A percentile compares a stretch with the other conserved stretches of the same genome.
These are phyloP conservation scores for Ostrea denselamellosa DNA, from an alignment of 1,140 invertebrate species.

Conservation along the genomic window DNA sequence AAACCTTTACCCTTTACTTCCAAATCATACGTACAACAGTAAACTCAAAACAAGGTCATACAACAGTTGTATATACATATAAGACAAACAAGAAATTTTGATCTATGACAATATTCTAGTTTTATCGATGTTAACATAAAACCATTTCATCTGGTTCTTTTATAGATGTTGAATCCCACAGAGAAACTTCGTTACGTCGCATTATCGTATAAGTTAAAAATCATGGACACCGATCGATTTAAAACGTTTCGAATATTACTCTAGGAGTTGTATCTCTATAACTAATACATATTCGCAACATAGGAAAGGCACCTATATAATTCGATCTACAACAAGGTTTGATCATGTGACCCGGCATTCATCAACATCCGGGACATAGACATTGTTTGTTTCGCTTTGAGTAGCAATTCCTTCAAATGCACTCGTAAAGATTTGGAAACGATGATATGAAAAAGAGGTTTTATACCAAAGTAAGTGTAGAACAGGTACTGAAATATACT, in stretches of 20 bases:
- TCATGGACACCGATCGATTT: too few relatives aligned
- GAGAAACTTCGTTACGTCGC: too few relatives aligned
- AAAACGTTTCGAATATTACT: too few relatives aligned
- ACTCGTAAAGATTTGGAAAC: conserved; percentile 53
- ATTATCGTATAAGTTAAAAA: too few relatives aligned
- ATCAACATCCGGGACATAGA: conserved; percentile 45
- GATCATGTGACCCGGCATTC: conserved; percentile 45
- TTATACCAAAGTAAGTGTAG: conserved; percentile 65
- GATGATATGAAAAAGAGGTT: conserved; percentile 59
- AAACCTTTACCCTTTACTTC: neutral
- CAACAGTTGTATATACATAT: neutral
- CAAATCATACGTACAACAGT: neutral
- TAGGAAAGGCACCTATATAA: neutral
- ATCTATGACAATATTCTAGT: neutral
- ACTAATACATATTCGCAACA: neutral
- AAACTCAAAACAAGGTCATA: neutral
- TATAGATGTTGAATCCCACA: too few relatives aligned
- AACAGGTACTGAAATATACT: conserved; percentile 66
- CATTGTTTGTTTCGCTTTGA: conserved; percentile 52
- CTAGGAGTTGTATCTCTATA: too few relatives aligned
- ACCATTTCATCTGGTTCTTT: too few relatives aligned
- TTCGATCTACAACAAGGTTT: conserved; percentile 43
- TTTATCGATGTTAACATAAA: too few relatives aligned
- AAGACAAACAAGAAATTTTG: neutral
- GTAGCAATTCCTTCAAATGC: conserved; percentile 42